Evolutionary conservation across 2,797 vertebrate species (phyloP).

Genomic region (Poeciliopsis infans): DNA sequence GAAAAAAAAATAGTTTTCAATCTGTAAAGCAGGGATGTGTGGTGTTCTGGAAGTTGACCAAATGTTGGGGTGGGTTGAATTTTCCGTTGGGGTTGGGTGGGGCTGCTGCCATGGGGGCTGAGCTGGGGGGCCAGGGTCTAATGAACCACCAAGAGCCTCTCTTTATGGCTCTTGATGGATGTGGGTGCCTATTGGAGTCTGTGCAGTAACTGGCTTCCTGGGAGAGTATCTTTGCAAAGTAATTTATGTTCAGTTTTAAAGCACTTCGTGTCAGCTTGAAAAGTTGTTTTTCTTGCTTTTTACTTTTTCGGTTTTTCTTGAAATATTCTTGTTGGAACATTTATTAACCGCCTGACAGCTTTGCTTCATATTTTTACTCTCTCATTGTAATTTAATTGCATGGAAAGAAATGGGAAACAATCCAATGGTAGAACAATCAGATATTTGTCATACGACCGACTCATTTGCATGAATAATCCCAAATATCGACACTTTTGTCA

Average conservation of each 20-base stretch:
- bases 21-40: too few relatives aligned
- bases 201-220: too few relatives aligned
- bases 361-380: background rate
- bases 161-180: too few relatives aligned
- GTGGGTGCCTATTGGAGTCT: too few relatives aligned
- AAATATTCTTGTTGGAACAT: background rate
- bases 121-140: too few relatives aligned
- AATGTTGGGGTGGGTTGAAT: too few relatives aligned
- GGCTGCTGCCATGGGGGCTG: too few relatives aligned
- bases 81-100: too few relatives aligned
- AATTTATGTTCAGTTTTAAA: background rate
- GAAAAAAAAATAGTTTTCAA: background rate
- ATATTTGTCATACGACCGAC: background rate
- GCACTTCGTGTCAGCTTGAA: background rate
- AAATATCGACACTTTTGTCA: background rate
- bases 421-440: background rate
- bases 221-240: background rate
- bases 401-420: background rate
- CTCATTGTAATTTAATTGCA: background rate
- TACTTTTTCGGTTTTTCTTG: too few relatives aligned
- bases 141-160: too few relatives aligned
- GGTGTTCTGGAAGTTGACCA: too few relatives aligned
- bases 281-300: background rate
- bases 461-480: background rate
- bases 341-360: background rate